A percentile compares a stretch with the other conserved stretches of the same genome.
phyloP scores from a whole-genome alignment of 1,140 invertebrate species.

The Pteromalus puparum region DNA sequence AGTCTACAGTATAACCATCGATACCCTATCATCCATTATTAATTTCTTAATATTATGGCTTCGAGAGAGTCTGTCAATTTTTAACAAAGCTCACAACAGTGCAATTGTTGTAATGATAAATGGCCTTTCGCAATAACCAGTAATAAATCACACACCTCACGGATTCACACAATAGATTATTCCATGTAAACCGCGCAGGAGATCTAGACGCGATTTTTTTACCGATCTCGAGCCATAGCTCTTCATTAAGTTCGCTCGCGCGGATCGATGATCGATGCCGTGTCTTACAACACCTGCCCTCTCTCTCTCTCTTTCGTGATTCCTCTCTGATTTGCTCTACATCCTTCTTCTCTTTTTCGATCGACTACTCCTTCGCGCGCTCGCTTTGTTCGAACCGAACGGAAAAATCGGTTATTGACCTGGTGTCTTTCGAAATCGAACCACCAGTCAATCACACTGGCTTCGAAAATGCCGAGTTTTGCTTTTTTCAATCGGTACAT shows the following conservation, averaged over 20 bases:
- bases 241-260: background rate
- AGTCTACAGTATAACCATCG: no score
- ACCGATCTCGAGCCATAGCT: background rate
- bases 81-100: no score
- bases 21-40: no score
- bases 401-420: constrained; percentile 30
- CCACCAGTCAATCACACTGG: background rate
- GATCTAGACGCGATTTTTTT: no score
- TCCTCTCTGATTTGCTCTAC: background rate
- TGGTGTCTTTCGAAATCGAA: background rate
- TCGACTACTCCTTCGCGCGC: background rate
- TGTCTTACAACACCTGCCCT: constrained; percentile 25
- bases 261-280: constrained; percentile 14
- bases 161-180: background rate
- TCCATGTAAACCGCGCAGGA: background rate
- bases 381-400: background rate
- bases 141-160: background rate
- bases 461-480: background rate
- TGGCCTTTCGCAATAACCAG: background rate
- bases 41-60: no score
- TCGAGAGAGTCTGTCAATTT: no score
- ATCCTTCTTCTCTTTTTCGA: background rate
- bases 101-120: no score
- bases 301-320: background rate
- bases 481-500: no score